Percentiles rank a stretch among this genome's conserved stretches.
Conservation (phyloP, 2,113 vertebrate genomes). For the Ciconia stormi region DNA sequence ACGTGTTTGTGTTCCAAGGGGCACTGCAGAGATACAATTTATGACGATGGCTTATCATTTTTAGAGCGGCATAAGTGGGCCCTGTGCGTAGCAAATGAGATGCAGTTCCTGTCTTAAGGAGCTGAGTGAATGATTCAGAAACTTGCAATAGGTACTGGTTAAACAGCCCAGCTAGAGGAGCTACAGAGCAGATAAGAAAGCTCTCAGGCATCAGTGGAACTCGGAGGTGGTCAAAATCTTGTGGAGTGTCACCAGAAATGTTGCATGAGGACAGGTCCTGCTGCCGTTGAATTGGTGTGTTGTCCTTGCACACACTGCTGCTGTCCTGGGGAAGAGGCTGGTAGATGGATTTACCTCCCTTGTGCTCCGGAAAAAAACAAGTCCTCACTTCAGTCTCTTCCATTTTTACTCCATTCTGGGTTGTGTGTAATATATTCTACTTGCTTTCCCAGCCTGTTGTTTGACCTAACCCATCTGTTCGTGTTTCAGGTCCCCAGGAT, state of each 20-base stretch:
- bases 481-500: conserved; percentile 86
- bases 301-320: background rate
- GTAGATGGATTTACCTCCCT: background rate
- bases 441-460: background rate
- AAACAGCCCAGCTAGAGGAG: background rate
- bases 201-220: background rate
- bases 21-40: background rate
- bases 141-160: background rate
- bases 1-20: background rate
- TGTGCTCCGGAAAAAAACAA: background rate
- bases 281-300: background rate
- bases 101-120: background rate
- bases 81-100: background rate
- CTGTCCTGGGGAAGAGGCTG: background rate
- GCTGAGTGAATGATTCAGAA: conserved; percentile 25
- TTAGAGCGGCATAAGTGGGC: background rate
- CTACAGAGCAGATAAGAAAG: background rate
- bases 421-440: background rate
- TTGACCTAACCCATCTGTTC: background rate
- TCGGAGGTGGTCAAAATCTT: background rate
- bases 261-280: background rate
- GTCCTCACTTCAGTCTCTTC: background rate
- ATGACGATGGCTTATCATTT: background rate
- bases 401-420: background rate
- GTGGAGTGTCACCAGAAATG: background rate